Conservation (phyloP, 2,113 vertebrate genomes). For the cat (Felis catus) region DNA sequence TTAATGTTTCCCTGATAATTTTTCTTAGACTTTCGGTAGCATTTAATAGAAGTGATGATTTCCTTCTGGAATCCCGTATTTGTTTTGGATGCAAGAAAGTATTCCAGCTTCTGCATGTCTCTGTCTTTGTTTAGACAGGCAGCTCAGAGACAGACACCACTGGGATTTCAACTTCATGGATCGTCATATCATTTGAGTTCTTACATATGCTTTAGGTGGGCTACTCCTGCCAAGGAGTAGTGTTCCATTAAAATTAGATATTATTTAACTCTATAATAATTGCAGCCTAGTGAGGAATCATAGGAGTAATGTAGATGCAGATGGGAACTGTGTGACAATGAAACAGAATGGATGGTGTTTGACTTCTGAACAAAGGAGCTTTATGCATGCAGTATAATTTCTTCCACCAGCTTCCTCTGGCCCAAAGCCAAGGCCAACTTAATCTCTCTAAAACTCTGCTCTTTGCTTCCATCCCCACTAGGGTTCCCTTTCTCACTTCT, state of each 20-base stretch:
- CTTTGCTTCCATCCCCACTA: not conserved
- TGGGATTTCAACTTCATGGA: not conserved
- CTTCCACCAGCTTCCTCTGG: not conserved
- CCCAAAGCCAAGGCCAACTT: not conserved
- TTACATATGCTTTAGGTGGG: not conserved
- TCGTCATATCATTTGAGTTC: not conserved
- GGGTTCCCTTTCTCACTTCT: not conserved
- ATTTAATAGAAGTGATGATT: not conserved
- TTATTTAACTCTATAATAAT: not conserved
- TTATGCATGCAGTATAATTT: not conserved
- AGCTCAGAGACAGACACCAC: not conserved
- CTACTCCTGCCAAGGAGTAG: not conserved
- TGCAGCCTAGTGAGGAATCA: not conserved
- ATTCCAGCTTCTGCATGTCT: not conserved
- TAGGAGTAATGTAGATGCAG: not conserved
- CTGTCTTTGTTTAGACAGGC: conserved; percentile 4
- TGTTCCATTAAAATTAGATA: not conserved
- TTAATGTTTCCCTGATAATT: not conserved
- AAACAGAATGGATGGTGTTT: not conserved
- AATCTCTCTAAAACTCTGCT: not conserved
- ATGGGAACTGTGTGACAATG: not conserved
- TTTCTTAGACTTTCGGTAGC: not conserved
- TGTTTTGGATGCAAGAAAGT: not conserved
- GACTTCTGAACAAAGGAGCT: conserved; percentile 12
- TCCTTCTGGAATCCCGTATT: not conserved